These are phyloP conservation scores for Stichopus horrens DNA, from an alignment of 53 echinoderm and acorn worm species.

Conservation along the genomic window DNA sequence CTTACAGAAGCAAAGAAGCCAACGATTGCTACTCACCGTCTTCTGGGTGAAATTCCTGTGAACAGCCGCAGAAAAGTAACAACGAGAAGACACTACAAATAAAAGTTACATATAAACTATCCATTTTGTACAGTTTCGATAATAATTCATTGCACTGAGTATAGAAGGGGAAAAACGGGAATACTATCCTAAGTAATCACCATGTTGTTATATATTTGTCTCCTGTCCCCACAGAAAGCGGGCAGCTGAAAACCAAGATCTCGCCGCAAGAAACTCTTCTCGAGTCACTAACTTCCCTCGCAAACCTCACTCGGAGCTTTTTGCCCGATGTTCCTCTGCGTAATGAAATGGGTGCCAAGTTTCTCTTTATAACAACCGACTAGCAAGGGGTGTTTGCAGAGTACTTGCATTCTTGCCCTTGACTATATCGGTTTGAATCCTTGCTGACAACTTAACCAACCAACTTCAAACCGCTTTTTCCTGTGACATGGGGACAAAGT, in stretches of 20 bases:
- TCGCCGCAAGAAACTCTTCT: background rate
- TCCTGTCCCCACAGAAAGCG: background rate
- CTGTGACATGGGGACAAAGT: background rate
- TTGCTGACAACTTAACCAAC: slow-evolving; percentile 9
- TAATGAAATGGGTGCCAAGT: background rate
- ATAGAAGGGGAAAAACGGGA: background rate
- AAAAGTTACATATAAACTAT: slow-evolving; percentile 42
- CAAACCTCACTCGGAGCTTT: too few relatives aligned
- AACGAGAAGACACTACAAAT: slow-evolving; percentile 43
- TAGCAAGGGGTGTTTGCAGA: slow-evolving; percentile 3
- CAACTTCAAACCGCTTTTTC: slow-evolving; percentile 18
- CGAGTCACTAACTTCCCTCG: background rate
- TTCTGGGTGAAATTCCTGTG: slow-evolving; percentile 27
- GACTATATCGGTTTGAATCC: background rate
- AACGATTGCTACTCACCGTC: slow-evolving; percentile 5
- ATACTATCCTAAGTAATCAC: background rate
- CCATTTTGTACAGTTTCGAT: slow-evolving; percentile 46
- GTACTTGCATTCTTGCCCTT: slow-evolving; percentile 26
- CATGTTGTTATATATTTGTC: background rate
- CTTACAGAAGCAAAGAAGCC: too few relatives aligned
- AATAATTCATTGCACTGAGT: slow-evolving; percentile 40
- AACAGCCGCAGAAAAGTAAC: slow-evolving; percentile 30
- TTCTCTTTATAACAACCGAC: background rate
- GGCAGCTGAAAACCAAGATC: background rate
- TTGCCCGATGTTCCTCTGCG: background rate